Conservation (phyloP, 1,140 invertebrate species). For the Portunus trituberculatus region DNA sequence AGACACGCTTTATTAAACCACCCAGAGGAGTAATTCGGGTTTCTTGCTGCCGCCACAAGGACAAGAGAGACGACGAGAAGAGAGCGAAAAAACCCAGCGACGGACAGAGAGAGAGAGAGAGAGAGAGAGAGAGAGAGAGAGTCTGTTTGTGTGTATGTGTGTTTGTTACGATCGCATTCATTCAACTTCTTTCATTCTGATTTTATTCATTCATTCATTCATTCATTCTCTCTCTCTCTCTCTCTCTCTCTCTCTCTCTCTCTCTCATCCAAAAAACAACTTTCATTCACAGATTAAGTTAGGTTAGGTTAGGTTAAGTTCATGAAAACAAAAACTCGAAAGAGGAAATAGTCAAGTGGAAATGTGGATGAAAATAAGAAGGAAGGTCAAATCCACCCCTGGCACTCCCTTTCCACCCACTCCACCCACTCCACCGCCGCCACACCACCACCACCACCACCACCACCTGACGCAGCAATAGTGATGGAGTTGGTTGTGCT, state of each 20-base stretch:
- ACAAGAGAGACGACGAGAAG: neutral
- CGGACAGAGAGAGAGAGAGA: too few relatives aligned
- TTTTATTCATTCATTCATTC: too few relatives aligned
- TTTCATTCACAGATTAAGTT: neutral
- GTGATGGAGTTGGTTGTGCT: neutral
- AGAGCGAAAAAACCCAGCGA: neutral
- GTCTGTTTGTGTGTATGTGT: too few relatives aligned
- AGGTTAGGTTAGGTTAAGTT: too few relatives aligned
- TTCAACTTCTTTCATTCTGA: too few relatives aligned
- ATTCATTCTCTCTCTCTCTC: constrained; percentile 12
- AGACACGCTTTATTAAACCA: constrained; percentile 22
- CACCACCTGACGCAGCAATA: neutral
- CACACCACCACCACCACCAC: neutral
- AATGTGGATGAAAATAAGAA: neutral
- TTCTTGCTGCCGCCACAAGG: neutral
- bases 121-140: neutral
- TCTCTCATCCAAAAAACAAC: neutral
- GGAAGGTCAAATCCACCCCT: neutral
- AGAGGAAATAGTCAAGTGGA: neutral
- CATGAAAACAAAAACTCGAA: neutral
- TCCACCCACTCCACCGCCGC: too few relatives aligned
- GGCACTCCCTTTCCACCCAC: neutral
- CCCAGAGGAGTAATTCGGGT: neutral
- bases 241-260: constrained; percentile 1
- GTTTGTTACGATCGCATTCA: too few relatives aligned